Percentiles rank a stretch among this genome's conserved stretches.
Evolutionary conservation across 2,797 vertebrate species (phyloP).

Genomic region (Pteropus rufus): DNA sequence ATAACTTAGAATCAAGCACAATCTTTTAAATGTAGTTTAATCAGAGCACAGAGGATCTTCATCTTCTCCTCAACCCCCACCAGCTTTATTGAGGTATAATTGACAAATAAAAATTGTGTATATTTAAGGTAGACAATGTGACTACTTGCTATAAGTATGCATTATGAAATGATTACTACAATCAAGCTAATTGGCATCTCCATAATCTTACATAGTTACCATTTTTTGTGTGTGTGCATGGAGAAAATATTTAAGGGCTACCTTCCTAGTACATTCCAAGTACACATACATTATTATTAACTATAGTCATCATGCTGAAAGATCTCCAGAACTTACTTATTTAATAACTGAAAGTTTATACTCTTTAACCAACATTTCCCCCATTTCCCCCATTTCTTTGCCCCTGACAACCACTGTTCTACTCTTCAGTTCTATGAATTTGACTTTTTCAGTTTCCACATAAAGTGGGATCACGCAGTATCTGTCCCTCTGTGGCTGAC

Average conservation of each 20-base stretch:
- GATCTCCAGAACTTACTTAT: background rate
- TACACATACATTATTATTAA: background rate
- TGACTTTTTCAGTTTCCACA: background rate
- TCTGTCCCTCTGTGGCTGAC: background rate
- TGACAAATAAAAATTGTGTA: background rate
- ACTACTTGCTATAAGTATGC: background rate
- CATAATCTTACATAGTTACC: background rate
- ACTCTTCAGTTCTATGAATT: background rate
- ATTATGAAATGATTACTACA: background rate
- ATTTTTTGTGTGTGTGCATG: background rate
- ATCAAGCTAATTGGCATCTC: background rate
- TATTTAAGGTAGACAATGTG: background rate
- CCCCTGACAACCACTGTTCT: background rate
- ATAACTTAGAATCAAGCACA: background rate
- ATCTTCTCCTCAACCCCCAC: background rate
- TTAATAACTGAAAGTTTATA: background rate
- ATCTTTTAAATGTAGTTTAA: background rate
- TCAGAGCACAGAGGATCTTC: background rate
- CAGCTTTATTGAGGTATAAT: background rate
- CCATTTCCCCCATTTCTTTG: background rate
- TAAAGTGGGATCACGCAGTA: background rate
- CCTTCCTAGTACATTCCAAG: background rate
- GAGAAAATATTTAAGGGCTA: background rate
- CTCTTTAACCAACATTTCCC: background rate
- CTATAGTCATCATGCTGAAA: background rate